A percentile compares a stretch with the other conserved stretches of the same genome.
These are phyloP conservation scores for Rhineura floridana DNA, from an alignment of 2,113 vertebrate species.

Conservation along the genomic window DNA sequence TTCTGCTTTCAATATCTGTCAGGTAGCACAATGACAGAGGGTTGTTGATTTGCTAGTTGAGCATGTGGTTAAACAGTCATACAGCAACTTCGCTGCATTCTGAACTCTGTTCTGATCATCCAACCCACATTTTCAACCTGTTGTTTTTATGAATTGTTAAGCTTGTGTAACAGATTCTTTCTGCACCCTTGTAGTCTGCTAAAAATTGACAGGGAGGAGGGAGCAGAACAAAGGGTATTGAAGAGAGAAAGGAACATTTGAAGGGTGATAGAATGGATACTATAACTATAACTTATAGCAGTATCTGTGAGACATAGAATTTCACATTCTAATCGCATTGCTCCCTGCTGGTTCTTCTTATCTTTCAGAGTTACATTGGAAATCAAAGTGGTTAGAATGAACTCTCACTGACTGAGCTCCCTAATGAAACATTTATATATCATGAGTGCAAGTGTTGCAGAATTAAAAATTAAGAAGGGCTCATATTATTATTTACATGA, in stretches of 20 bases:
- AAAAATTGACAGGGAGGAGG: neutral
- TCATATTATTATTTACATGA: constrained; percentile 61
- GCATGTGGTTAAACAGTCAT: neutral
- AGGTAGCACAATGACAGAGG: neutral
- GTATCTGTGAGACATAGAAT: constrained; percentile 15
- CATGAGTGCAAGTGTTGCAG: constrained; percentile 42
- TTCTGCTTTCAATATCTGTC: neutral
- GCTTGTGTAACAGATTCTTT: neutral
- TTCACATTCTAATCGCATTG: neutral
- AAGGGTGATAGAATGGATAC: neutral
- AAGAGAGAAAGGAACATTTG: constrained; percentile 19
- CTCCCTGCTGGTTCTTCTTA: constrained; percentile 36
- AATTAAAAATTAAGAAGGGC: constrained; percentile 66
- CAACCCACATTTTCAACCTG: neutral
- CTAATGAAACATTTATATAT: constrained; percentile 69
- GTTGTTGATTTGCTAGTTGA: neutral
- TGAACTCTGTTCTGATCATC: neutral
- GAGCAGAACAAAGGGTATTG: neutral
- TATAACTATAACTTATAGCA: constrained; percentile 9
- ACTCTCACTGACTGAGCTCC: constrained; percentile 7
- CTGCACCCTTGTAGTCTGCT: neutral
- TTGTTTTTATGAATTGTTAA: neutral
- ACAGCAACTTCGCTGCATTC: neutral
- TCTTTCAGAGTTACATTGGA: constrained; percentile 22
- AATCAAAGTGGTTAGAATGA: constrained; percentile 38